These are phyloP conservation scores for Ailurus styani DNA, from an alignment of 2,113 vertebrate genomes.

Conservation along the genomic window DNA sequence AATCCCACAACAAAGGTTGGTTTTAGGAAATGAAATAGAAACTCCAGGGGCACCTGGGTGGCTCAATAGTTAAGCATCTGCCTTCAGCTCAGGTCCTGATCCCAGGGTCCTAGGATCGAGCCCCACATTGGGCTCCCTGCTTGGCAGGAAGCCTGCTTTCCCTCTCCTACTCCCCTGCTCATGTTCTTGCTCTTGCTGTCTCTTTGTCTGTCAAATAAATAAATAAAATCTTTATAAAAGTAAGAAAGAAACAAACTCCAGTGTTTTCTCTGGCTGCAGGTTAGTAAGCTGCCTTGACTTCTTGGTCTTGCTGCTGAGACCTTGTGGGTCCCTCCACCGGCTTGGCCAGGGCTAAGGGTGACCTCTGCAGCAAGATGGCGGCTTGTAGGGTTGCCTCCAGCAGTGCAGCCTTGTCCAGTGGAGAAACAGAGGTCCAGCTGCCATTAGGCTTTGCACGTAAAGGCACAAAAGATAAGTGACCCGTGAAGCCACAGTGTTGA, in stretches of 20 bases:
- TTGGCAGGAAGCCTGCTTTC: no score
- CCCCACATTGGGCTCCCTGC: no score
- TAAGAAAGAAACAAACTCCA: neutral
- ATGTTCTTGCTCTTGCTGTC: no score
- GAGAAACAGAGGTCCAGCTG: neutral
- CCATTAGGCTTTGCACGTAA: neutral
- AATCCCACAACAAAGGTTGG: neutral
- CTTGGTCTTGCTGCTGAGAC: neutral
- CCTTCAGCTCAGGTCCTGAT: no score
- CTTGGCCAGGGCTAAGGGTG: neutral
- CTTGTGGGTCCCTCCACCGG: neutral
- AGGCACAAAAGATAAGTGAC: neutral
- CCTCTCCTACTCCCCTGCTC: no score
- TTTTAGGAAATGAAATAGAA: neutral
- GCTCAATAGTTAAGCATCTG: no score
- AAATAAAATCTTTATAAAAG: no score
- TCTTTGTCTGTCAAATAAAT: no score
- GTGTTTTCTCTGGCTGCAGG: neutral
- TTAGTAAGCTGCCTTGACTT: neutral
- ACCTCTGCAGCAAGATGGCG: neutral
- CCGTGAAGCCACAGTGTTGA: neutral
- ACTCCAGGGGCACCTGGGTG: no score
- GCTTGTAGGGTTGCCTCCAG: neutral
- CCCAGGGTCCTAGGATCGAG: no score
- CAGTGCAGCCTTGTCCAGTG: fast-evolving